A percentile compares a stretch with the other conserved stretches of the same genome.
These are phyloP conservation scores for Epirrita christyi DNA, from an alignment of 2,888 invertebrate genomes.

Conservation along the genomic window DNA sequence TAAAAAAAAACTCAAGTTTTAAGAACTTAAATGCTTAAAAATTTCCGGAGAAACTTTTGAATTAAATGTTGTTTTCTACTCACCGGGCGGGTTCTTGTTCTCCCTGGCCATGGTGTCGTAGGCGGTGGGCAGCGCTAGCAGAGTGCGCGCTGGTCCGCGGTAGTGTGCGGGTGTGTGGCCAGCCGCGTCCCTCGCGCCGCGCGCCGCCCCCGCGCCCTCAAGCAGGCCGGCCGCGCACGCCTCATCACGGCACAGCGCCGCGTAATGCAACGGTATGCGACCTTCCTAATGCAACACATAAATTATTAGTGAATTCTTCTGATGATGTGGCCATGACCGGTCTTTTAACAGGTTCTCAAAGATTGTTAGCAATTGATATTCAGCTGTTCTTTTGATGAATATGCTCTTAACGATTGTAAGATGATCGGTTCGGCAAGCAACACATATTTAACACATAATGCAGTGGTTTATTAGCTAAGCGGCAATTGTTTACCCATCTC, in stretches of 20 bases:
- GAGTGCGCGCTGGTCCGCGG: constrained; percentile 66
- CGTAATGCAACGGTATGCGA: constrained; percentile 93
- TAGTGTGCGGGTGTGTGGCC: constrained; percentile 75
- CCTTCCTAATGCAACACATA: constrained; percentile 59
- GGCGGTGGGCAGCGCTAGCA: constrained; percentile 63
- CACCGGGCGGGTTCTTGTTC: constrained; percentile 64
- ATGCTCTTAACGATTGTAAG: no score
- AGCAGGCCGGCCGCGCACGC: constrained; percentile 90
- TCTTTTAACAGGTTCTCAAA: no score
- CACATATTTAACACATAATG: no score
- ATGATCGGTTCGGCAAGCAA: no score
- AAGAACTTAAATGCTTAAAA: not conserved
- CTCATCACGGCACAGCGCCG: constrained; percentile 90
- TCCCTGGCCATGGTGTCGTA: constrained; percentile 58
- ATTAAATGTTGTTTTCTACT: constrained; percentile 37
- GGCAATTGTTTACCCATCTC: no score
- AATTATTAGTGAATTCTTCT: no score
- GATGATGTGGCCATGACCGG: no score
- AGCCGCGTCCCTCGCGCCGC: constrained; percentile 91
- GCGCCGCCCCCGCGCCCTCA: constrained; percentile 92
- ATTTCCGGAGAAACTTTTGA: not conserved
- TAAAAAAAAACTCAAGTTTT: no score
- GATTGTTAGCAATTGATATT: no score
- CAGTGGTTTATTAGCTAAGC: no score
- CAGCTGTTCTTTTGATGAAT: no score